Conservation (phyloP, 2,888 invertebrate genomes). For the Tiliacea citrago region DNA sequence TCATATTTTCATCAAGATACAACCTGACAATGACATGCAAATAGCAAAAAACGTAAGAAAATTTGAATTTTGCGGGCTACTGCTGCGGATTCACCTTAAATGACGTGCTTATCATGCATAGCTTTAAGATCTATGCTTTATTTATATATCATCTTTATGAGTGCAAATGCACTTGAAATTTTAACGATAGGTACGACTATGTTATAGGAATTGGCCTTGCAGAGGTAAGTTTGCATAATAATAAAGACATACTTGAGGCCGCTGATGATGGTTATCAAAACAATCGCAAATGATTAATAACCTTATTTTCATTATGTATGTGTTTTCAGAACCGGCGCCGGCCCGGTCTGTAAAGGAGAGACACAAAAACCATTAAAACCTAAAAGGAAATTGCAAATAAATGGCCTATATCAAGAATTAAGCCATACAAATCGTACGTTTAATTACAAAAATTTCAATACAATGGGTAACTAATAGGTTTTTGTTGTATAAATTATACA, state of each 20-base stretch:
- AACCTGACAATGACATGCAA: no score
- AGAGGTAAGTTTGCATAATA: conserved; percentile 29
- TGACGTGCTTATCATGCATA: neutral
- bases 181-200: neutral
- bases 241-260: no score
- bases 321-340: conserved; percentile 34
- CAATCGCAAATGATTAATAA: conserved; percentile 8
- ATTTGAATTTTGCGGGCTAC: no score
- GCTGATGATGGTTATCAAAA: conserved; percentile 8
- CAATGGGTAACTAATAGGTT: conserved; percentile 53
- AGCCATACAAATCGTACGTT: conserved; percentile 48
- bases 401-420: conserved; percentile 47
- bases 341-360: conserved; percentile 32
- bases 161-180: neutral
- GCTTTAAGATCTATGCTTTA: neutral
- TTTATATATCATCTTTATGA: conserved; percentile 4
- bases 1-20: no score
- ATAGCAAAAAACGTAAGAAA: no score
- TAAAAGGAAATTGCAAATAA: conserved; percentile 55
- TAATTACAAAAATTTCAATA: conserved; percentile 64
- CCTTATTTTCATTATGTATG: neutral
- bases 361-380: conserved; percentile 48
- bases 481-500: conserved; percentile 45
- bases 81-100: no score
- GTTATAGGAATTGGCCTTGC: neutral